phyloP scores from a whole-genome alignment of 1,140 invertebrate genomes.

The Yoshiicerus persimilis region DNA sequence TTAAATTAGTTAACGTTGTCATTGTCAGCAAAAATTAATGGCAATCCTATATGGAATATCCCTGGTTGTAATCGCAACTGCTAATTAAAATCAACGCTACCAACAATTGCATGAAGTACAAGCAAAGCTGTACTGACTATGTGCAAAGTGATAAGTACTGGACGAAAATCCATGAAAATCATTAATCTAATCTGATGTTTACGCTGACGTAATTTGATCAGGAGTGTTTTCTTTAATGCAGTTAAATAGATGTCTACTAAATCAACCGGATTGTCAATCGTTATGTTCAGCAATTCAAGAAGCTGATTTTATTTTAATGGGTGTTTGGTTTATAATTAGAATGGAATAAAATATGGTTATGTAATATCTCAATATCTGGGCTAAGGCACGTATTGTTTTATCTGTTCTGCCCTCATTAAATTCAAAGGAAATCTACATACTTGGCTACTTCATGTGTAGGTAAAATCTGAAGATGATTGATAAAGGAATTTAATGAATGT shows the following conservation, averaged over 20 bases:
- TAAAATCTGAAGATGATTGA: no score
- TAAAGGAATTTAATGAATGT: not conserved
- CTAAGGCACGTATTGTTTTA: no score
- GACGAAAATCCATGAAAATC: not conserved
- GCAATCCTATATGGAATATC: not conserved
- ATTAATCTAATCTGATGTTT: not conserved
- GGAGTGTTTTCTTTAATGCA: not conserved
- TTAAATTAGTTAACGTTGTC: not conserved
- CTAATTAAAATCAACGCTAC: not conserved
- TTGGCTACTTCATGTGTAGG: no score
- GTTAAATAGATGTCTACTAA: not conserved
- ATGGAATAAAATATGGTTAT: no score
- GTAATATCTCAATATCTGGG: no score
- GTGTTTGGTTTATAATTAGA: no score
- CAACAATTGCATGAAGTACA: not conserved
- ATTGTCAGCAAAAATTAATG: not conserved
- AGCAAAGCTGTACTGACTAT: no score
- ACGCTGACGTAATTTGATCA: not conserved
- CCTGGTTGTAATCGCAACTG: not conserved
- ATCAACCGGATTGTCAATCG: not conserved
- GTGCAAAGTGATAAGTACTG: no score
- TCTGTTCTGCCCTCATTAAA: no score
- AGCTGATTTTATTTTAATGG: not conserved
- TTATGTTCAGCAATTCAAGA: not conserved
- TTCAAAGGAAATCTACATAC: no score